A percentile compares a stretch with the other conserved stretches of the same genome.
Evolutionary conservation across 2,888 invertebrate genomes (phyloP).

Genomic region (Oscheius sp.): DNA sequence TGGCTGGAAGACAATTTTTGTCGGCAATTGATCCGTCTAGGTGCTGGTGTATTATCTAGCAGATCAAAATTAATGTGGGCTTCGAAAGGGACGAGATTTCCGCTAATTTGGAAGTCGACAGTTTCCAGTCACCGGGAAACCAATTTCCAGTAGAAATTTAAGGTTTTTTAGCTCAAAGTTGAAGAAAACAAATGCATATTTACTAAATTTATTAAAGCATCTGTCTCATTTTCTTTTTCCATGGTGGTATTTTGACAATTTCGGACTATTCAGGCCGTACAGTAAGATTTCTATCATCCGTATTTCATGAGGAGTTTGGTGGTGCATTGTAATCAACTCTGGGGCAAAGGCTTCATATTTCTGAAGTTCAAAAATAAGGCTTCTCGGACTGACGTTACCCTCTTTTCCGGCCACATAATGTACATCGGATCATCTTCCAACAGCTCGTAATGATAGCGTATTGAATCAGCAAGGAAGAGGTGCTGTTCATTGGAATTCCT

Average conservation of each 20-base stretch:
- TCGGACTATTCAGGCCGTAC: conserved; percentile 39
- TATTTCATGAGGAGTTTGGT: conserved; percentile 51
- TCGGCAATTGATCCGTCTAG: too few relatives aligned
- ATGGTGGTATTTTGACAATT: background rate
- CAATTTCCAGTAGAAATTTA: too few relatives aligned
- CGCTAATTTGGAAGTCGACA: too few relatives aligned
- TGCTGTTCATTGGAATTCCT: conserved; percentile 50
- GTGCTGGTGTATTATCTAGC: too few relatives aligned
- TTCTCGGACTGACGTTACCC: background rate
- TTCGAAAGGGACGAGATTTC: too few relatives aligned
- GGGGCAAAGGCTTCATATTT: conserved; percentile 50
- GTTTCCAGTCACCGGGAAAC: too few relatives aligned
- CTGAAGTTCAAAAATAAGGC: conserved; percentile 35
- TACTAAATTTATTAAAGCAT: too few relatives aligned
- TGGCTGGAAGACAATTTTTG: too few relatives aligned
- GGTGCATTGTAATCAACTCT: conserved; percentile 57
- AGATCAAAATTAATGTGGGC: too few relatives aligned
- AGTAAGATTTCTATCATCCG: conserved; percentile 53
- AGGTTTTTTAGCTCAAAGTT: too few relatives aligned
- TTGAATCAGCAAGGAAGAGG: conserved; percentile 51
- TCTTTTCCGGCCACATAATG: conserved; percentile 24
- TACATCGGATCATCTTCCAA: conserved; percentile 13
- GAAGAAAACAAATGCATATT: too few relatives aligned
- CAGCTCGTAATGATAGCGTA: background rate
- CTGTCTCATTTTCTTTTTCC: background rate